Evolutionary conservation across 2,113 vertebrate species (phyloP), one percentile per base, ranked within the genome.

Genomic region (Symphodus melops): DNA sequence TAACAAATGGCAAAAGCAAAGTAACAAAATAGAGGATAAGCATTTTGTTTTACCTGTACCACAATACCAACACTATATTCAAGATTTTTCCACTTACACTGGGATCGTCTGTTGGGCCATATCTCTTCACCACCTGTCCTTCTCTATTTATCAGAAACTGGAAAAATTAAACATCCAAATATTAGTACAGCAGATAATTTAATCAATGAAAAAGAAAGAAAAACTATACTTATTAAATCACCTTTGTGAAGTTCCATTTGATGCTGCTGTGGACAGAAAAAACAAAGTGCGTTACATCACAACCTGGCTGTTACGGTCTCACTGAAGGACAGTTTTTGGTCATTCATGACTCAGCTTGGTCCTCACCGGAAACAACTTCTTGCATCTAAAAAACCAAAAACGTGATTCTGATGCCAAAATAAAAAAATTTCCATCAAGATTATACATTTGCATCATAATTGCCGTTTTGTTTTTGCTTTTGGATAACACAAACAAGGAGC

Each of bases 181-280:
- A 49, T 64, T 9, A n/a, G 4, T 5, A 44, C 6, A 37, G 21
- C 5, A 9, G 49, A 14, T 11, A 23, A 28, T 65, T 60, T 37
- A 42, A 3, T 66, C 19, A 16, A 5, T 11, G 11, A 11, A 41
- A 2, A 41, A 41, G 8, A 9, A 41, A 41, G 39, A 9, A 41
- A 41, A 3, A 41, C 11, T 9, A 9, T 41, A 10, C 11, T 10
- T 41, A 41, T 41, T 41, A 6, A 8, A 48, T 17, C 14, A 98
- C 97, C 97, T 99, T 99, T 7, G 97, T 97, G 89, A 99, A 99
- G 79, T 99, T 99, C 98, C 98, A 99, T n/a, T 99, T 99, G 86
- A 99, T 98, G 77, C 94, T 95, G 2, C 98, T 99, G 81, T 9
- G 17, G 60, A 68, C 59, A 68, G 52, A n/a, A 17, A 79, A 33